Percentiles rank a stretch among this genome's conserved stretches.
Evolutionary conservation across 2,797 vertebrate species (phyloP).

Genomic region (Pagetopsis macropterus): DNA sequence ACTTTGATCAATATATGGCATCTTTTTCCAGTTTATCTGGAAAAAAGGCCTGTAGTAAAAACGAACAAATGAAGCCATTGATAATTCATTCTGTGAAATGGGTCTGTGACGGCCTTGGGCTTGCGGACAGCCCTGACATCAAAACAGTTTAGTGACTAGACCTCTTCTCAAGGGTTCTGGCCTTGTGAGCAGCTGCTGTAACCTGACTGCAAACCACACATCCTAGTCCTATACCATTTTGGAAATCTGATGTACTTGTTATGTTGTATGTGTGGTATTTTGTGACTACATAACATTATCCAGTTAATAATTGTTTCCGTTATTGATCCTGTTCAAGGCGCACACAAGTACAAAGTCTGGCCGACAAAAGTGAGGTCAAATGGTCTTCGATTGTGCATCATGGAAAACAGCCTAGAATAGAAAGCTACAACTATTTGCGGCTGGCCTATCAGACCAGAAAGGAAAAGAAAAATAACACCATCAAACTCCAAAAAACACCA

Average conservation of each 20-base stretch:
- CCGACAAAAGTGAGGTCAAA: conserved; percentile 39
- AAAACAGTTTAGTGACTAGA: conserved; percentile 22
- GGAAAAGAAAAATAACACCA: not conserved
- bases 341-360: conserved; percentile 47
- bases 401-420: conserved; percentile 55
- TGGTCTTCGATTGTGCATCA: conserved; percentile 51
- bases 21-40: not conserved
- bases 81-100: not conserved
- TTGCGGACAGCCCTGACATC: conserved; percentile 22
- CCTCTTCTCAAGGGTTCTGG: conserved; percentile 36
- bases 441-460: conserved; percentile 20
- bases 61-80: not conserved
- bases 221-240: not conserved
- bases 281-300: conserved; percentile 26
- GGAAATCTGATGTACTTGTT: not conserved
- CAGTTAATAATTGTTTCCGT: conserved; percentile 39
- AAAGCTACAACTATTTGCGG: conserved; percentile 56
- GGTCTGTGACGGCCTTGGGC: not conserved
- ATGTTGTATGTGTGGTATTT: conserved; percentile 17
- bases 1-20: not conserved
- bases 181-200: conserved; percentile 6
- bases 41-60: conserved; percentile 5
- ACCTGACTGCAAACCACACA: conserved; percentile 8
- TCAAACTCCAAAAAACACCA: too few species aligned
- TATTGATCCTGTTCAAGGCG: conserved; percentile 46